Evolutionary conservation across 2,888 invertebrate species (phyloP).

Genomic region (Hyalella azteca): DNA sequence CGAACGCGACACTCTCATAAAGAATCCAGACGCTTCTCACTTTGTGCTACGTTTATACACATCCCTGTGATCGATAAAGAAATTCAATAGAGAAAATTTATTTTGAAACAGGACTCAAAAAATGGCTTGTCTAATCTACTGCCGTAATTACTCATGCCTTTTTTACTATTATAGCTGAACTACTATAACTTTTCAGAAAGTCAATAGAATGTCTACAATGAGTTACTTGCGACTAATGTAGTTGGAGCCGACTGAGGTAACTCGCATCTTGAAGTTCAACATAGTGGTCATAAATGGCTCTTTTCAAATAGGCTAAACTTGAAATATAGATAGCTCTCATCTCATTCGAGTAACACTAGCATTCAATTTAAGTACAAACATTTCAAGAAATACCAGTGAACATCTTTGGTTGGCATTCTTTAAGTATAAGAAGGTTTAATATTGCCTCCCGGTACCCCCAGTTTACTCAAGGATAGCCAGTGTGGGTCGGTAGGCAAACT

Average conservation of each 20-base stretch:
- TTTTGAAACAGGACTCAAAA: constrained; percentile 35
- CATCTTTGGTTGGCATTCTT: constrained; percentile 21
- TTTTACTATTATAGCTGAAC: constrained; percentile 35
- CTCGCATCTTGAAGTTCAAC: constrained; percentile 4
- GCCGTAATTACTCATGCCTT: constrained; percentile 29
- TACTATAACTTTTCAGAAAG: constrained; percentile 28
- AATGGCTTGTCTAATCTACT: constrained; percentile 5
- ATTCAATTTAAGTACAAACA: constrained; percentile 36
- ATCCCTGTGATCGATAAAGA: constrained; percentile 33
- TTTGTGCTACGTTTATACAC: constrained; percentile 37
- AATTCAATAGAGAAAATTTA: constrained; percentile 30
- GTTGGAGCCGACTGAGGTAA: constrained; percentile 31
- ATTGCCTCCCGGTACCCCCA: constrained; percentile 5
- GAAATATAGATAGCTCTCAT: constrained; percentile 32
- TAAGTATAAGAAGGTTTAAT: constrained; percentile 15
- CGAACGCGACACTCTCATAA: neutral
- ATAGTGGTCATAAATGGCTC: constrained; percentile 30
- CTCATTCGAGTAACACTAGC: constrained; percentile 25
- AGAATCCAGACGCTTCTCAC: neutral
- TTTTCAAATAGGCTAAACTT: constrained; percentile 29
- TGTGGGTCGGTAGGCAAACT: neutral
- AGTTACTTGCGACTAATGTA: constrained; percentile 27
- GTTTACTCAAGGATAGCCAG: constrained; percentile 27
- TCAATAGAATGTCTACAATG: constrained; percentile 32
- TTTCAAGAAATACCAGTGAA: constrained; percentile 32